phyloP scores from a whole-genome alignment of 2,888 invertebrate genomes.

The Epinotia bilunana region DNA sequence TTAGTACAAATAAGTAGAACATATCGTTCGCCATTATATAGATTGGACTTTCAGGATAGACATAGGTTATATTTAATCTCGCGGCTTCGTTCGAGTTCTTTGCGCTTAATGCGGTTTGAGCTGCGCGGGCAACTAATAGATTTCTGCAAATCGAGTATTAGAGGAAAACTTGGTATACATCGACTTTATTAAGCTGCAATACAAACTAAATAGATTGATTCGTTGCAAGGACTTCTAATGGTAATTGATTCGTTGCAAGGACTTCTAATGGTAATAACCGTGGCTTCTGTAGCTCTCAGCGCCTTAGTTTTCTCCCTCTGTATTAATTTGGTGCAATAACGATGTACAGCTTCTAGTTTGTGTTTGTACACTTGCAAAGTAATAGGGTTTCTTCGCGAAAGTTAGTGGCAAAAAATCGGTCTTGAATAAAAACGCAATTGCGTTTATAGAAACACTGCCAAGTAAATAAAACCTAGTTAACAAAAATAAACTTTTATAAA shows the following conservation, averaged over 20 bases:
- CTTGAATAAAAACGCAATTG: too few relatives aligned
- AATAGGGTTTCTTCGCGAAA: neutral
- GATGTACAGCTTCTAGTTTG: neutral
- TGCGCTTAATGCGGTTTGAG: too few relatives aligned
- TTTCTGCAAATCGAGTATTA: neutral
- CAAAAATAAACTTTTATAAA: neutral
- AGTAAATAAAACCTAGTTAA: neutral
- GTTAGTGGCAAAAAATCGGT: neutral
- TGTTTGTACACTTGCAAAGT: neutral
- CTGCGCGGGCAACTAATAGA: too few relatives aligned
- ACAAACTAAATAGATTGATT: neutral
- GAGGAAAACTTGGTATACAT: neutral
- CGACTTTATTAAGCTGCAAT: neutral
- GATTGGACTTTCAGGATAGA: too few relatives aligned
- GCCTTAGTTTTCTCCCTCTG: neutral
- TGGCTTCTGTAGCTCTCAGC: neutral
- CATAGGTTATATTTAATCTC: too few relatives aligned
- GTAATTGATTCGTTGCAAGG: neutral
- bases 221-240: neutral
- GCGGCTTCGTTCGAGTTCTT: too few relatives aligned
- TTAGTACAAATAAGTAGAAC: too few relatives aligned
- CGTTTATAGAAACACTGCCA: too few relatives aligned
- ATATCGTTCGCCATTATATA: too few relatives aligned
- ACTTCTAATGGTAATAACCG: neutral
- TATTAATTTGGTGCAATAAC: neutral